A percentile compares a stretch with the other conserved stretches of the same genome.
phyloP scores from a whole-genome alignment of 2,113 vertebrate species.

The Chiloscyllium plagiosum region DNA sequence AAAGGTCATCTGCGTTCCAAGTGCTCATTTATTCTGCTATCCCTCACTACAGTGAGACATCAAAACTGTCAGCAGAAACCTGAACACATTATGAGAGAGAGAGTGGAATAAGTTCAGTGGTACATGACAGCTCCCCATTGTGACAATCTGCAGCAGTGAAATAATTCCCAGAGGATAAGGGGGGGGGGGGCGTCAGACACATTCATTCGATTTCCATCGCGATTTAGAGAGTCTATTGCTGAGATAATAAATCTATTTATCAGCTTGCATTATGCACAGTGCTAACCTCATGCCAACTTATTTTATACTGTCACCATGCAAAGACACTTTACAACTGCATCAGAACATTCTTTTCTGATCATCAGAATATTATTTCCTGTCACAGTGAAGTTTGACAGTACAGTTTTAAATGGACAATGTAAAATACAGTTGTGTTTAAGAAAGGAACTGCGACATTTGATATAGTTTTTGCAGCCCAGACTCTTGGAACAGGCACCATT shows the following conservation, averaged over 20 bases:
- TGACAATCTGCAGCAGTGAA: slow-evolving; percentile 41
- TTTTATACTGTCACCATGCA: not conserved
- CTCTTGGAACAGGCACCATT: not conserved
- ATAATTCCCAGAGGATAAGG: slow-evolving; percentile 38
- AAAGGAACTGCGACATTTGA: not conserved
- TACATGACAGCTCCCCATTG: slow-evolving; percentile 41
- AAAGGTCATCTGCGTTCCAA: not conserved
- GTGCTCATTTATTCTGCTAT: slow-evolving; percentile 14
- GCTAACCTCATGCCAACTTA: not conserved
- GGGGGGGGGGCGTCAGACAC: slow-evolving; percentile 38
- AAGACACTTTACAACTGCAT: not conserved
- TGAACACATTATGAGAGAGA: slow-evolving; percentile 34
- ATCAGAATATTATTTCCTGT: not conserved
- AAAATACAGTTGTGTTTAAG: not conserved
- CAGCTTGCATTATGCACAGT: slow-evolving; percentile 28
- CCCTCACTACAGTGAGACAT: not conserved
- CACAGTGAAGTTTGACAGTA: not conserved
- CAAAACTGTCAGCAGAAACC: slow-evolving; percentile 35
- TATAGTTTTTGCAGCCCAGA: not conserved
- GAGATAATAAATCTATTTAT: slow-evolving; percentile 39
- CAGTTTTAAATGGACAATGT: not conserved
- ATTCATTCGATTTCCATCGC: slow-evolving; percentile 41
- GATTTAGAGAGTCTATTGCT: slow-evolving; percentile 34
- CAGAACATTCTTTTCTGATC: not conserved
- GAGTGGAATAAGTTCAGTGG: slow-evolving; percentile 22